Percentiles rank a stretch among this genome's conserved stretches.
phyloP scores from a whole-genome alignment of 2,888 invertebrate genomes.

The Candidula unifasciata region DNA sequence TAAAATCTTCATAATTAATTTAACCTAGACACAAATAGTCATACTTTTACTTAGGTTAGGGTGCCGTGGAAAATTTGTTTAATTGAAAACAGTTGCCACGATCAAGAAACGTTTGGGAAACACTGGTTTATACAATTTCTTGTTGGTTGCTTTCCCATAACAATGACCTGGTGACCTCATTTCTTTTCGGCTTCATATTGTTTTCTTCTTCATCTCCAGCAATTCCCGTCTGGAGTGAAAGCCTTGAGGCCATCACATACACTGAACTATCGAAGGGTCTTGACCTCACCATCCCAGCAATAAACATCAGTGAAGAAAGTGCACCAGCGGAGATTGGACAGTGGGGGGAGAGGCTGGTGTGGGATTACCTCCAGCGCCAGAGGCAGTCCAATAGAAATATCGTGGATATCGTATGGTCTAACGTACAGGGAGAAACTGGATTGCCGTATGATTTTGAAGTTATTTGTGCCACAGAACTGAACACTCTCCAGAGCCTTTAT shows the following conservation, averaged over 20 bases:
- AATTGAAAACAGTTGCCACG: too few relatives aligned
- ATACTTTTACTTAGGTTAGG: too few relatives aligned
- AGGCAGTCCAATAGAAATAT: slow-evolving; percentile 58
- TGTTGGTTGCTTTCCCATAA: too few relatives aligned
- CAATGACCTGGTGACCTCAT: background rate
- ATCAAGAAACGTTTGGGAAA: too few relatives aligned
- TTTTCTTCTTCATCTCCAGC: background rate
- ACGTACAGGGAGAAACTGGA: slow-evolving; percentile 64
- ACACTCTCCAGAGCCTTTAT: slow-evolving; percentile 52
- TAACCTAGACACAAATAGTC: too few relatives aligned
- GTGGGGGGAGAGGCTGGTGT: slow-evolving; percentile 74
- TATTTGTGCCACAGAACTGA: slow-evolving; percentile 54
- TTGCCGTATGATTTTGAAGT: slow-evolving; percentile 74
- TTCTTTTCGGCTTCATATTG: background rate
- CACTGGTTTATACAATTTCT: too few relatives aligned
- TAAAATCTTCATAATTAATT: too few relatives aligned
- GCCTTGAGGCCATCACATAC: slow-evolving; percentile 29
- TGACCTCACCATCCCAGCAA: slow-evolving; percentile 8
- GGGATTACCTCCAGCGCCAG: slow-evolving; percentile 67
- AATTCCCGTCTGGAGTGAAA: slow-evolving; percentile 42
- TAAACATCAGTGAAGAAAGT: background rate
- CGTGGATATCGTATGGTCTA: slow-evolving; percentile 66
- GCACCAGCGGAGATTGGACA: slow-evolving; percentile 62
- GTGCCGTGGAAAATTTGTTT: too few relatives aligned
- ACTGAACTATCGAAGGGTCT: slow-evolving; percentile 29